Conservation (phyloP, 2,888 invertebrate genomes). For the Neoitamus cyanurus region DNA sequence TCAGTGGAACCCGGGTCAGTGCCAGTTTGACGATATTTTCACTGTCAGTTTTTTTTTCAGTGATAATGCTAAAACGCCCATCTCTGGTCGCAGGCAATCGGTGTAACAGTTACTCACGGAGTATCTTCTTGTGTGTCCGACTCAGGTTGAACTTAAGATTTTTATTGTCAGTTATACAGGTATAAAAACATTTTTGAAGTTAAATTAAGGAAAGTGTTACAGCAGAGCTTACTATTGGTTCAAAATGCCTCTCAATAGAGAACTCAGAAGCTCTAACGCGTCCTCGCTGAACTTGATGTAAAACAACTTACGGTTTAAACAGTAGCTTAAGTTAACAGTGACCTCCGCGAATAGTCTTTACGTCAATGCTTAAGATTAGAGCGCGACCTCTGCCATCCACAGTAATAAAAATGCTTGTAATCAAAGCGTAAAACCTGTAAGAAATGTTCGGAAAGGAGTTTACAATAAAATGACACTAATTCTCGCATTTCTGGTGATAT, state of each 20-base stretch:
- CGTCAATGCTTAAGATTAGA: not conserved
- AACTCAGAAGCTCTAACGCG: not conserved
- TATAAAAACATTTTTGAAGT: too few relatives aligned
- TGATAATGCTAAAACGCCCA: too few relatives aligned
- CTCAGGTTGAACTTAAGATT: too few relatives aligned
- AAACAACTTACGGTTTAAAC: not conserved
- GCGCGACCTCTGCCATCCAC: not conserved
- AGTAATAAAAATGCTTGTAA: not conserved
- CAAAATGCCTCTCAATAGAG: not conserved
- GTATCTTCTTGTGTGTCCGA: too few relatives aligned
- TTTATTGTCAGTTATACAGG: too few relatives aligned
- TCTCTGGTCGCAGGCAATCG: too few relatives aligned
- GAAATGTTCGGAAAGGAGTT: not conserved
- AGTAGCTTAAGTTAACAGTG: not conserved
- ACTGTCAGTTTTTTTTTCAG: too few relatives aligned
- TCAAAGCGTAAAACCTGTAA: not conserved
- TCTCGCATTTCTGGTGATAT: slow-evolving; percentile 58
- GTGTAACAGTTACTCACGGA: too few relatives aligned
- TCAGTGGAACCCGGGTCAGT: too few relatives aligned
- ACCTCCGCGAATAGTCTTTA: not conserved
- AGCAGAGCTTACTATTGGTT: too few relatives aligned
- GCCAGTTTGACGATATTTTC: too few relatives aligned
- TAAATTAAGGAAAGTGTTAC: too few relatives aligned
- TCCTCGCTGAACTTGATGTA: not conserved
- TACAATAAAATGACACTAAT: slow-evolving; percentile 6